Evolutionary conservation across 2,888 invertebrate genomes (phyloP).

Genomic region (Philhelius pedissequus): DNA sequence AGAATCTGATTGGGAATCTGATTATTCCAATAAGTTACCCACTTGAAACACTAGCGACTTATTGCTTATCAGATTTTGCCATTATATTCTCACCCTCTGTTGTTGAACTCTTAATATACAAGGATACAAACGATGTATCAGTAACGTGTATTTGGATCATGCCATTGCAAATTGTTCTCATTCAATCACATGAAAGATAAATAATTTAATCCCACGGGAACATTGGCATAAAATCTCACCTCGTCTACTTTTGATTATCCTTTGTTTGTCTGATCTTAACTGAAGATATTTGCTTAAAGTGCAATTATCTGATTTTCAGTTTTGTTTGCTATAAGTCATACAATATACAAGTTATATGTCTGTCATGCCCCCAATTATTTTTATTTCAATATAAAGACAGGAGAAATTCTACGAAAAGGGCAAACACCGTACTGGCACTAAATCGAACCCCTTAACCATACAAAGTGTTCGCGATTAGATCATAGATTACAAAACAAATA

Average conservation of each 20-base stretch:
- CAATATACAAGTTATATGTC: conserved; percentile 5
- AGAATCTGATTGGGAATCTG: neutral
- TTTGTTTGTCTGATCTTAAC: conserved; percentile 36
- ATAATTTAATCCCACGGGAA: conserved; percentile 57
- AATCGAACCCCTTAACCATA: conserved; percentile 26
- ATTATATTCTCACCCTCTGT: neutral
- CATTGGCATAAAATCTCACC: conserved; percentile 27
- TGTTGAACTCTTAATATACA: neutral
- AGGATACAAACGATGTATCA: neutral
- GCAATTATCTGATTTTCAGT: conserved; percentile 62
- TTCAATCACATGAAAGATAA: conserved; percentile 1
- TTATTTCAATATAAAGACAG: conserved; percentile 14
- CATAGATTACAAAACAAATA: conserved; percentile 63
- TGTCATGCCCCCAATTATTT: conserved; percentile 31
- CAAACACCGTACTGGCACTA: neutral
- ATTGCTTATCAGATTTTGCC: conserved; percentile 18
- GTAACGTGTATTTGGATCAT: neutral
- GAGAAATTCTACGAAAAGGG: conserved; percentile 11
- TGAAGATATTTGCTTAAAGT: conserved; percentile 58
- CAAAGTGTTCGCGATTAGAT: conserved; percentile 47
- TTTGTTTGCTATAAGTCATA: conserved; percentile 36
- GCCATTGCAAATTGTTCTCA: conserved; percentile 9
- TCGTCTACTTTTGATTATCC: conserved; percentile 10
- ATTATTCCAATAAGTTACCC: conserved; percentile 3
- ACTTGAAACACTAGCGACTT: neutral